phyloP scores from a whole-genome alignment of 2,113 vertebrate species.

The Pluvianellus socialis region DNA sequence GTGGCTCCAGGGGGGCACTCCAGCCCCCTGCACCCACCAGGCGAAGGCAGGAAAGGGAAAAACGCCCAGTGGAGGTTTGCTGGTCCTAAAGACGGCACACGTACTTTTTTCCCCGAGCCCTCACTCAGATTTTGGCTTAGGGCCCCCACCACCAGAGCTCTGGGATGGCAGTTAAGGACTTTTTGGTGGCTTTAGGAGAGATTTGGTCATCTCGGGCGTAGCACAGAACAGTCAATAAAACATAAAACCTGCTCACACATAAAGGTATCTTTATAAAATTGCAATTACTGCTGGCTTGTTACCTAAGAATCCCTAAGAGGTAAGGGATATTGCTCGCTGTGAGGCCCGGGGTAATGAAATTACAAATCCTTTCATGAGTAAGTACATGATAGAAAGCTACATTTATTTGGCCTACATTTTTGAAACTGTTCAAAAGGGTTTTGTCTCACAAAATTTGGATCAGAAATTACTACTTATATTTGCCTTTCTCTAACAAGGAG shows the following conservation, averaged over 20 bases:
- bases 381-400: conserved; percentile 6
- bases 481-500: not conserved
- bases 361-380: conserved; percentile 47
- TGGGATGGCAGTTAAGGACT: not conserved
- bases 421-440: conserved; percentile 45
- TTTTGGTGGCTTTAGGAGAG: not conserved
- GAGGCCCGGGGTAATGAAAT: not conserved
- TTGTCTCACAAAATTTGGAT: conserved; percentile 31
- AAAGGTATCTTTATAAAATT: conserved; percentile 37
- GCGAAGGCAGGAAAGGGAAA: not conserved
- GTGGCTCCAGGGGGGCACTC: not conserved
- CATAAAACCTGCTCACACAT: conserved; percentile 5
- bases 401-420: not conserved
- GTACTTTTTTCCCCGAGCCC: not conserved
- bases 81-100: not conserved
- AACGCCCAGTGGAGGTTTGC: not conserved
- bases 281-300: conserved; percentile 26
- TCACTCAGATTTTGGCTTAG: not conserved
- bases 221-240: not conserved
- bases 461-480: not conserved
- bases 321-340: not conserved
- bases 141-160: not conserved
- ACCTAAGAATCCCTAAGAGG: conserved; percentile 57
- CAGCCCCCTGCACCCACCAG: not conserved
- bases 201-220: not conserved